These are phyloP conservation scores for Poecilia latipinna DNA, from an alignment of 2,113 vertebrate species.

Conservation along the genomic window DNA sequence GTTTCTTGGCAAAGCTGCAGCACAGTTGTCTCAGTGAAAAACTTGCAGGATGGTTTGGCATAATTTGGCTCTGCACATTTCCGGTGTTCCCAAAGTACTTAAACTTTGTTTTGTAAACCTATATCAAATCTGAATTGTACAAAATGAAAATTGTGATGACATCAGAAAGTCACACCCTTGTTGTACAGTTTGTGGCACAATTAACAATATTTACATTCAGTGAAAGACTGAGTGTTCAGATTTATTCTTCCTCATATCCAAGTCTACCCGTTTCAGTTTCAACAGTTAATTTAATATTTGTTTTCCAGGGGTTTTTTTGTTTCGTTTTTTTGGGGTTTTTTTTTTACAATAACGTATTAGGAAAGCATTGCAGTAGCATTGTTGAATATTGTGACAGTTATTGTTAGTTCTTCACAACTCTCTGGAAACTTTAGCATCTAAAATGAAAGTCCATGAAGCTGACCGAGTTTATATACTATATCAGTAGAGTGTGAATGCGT, in stretches of 20 bases:
- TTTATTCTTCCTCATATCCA: background rate
- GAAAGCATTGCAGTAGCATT: background rate
- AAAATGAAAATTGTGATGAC: too few relatives aligned
- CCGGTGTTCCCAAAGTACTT: too few relatives aligned
- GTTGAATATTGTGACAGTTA: background rate
- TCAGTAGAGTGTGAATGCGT: too few relatives aligned
- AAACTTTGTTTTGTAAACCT: too few relatives aligned
- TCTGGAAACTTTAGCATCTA: background rate
- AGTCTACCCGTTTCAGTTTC: background rate
- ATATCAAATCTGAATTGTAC: too few relatives aligned
- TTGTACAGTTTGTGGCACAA: background rate
- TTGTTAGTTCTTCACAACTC: background rate
- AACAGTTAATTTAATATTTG: background rate
- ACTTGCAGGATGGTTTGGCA: too few relatives aligned
- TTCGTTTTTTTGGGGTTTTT: too few relatives aligned
- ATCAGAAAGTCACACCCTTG: too few relatives aligned
- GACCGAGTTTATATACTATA: background rate
- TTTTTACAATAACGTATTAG: background rate
- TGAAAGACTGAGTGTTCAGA: too few relatives aligned
- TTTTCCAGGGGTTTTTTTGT: background rate
- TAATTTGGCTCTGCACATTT: too few relatives aligned
- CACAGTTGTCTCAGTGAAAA: too few relatives aligned
- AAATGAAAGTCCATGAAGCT: background rate
- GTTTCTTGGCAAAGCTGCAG: too few relatives aligned
- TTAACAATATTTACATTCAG: background rate